Evolutionary conservation across 2,113 vertebrate genomes (phyloP).

Genomic region (Gila orcuttii): DNA sequence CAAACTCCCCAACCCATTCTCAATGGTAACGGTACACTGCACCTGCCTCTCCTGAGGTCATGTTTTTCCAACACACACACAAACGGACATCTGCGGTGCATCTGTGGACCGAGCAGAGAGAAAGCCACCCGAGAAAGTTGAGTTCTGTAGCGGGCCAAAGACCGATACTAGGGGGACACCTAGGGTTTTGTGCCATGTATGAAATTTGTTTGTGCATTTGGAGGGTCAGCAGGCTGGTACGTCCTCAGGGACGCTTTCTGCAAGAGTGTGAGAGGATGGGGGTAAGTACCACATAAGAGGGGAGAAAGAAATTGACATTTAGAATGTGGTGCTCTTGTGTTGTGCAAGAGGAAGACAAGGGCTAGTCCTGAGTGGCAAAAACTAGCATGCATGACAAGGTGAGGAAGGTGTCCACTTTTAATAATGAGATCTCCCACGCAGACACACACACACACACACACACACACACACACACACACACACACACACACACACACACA

Average conservation of each 20-base stretch:
- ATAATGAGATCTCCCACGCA: neutral
- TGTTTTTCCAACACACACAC: neutral
- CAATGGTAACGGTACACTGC: constrained; percentile 20
- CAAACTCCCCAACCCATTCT: constrained; percentile 31
- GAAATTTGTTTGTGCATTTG: neutral
- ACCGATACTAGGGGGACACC: neutral
- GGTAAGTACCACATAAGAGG: constrained; percentile 6
- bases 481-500: no score
- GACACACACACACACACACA: neutral
- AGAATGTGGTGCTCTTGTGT: constrained; percentile 39
- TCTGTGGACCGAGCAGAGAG: neutral
- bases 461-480: neutral
- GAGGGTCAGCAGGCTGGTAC: neutral
- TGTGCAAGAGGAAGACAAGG: constrained; percentile 18
- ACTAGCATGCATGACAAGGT: constrained; percentile 35
- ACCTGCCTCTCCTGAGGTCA: constrained; percentile 26
- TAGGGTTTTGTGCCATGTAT: neutral
- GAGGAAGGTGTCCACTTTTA: constrained; percentile 24
- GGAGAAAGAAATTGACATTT: constrained; percentile 52
- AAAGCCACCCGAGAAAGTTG: neutral
- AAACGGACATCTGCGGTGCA: neutral
- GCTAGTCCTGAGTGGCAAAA: constrained; percentile 30
- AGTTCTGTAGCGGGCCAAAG: neutral
- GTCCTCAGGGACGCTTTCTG: constrained; percentile 12
- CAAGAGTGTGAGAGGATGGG: constrained; percentile 13